Base-by-base conservation (phyloP, 2,113 vertebrate genomes). In the Nipponia nippon region DNA sequence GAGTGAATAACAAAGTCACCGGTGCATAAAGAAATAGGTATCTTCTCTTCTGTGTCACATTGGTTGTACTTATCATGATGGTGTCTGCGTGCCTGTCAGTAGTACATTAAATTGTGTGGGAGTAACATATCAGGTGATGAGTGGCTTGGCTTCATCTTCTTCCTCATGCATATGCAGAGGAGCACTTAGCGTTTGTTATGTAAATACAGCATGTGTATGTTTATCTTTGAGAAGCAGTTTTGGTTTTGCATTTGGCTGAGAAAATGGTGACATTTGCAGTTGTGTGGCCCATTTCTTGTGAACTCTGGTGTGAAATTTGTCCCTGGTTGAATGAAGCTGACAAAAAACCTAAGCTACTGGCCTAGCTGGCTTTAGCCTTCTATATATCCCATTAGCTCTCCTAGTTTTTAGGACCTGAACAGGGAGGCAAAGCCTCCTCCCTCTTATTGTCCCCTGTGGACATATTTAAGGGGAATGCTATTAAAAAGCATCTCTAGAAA, bases 401-500 rank as follows among this genome's bases (percentile, higher is more conserved):
- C 30, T 78, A 50, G 63, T 22, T 78, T 87, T 70, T 59, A 83
- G 75, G 62, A 67, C 40, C 29, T 65, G 56, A 91, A 34, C 15
- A 72, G 32, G 42, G 63, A 94, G 42, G 46, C 63, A 89, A 63
- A 87, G 50, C 30, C 2, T 4, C 12, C n/a, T 25, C 10, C 15
- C 27, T 38, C 32, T 42, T 65, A 44, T 42, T 90, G 27, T 93
- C 36, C 77, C 42, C 52, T 46, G 11, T 71, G 87, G 61, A 49
- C 10, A 11, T 72, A 82, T 75, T 91, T 94, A 75, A 92, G 56
- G n/a, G 38, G 40, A 92, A 75, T 67, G n/a, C 55, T 62, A 62
- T 94, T 81, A 78, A 87, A 96, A 94, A 90, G 11, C 63, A 90
- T 77, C 71, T 92, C 53, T 61, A 77, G 83, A 83, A 95, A 88